phyloP scores from a whole-genome alignment of 2,888 invertebrate genomes.

The Erebia ligea region DNA sequence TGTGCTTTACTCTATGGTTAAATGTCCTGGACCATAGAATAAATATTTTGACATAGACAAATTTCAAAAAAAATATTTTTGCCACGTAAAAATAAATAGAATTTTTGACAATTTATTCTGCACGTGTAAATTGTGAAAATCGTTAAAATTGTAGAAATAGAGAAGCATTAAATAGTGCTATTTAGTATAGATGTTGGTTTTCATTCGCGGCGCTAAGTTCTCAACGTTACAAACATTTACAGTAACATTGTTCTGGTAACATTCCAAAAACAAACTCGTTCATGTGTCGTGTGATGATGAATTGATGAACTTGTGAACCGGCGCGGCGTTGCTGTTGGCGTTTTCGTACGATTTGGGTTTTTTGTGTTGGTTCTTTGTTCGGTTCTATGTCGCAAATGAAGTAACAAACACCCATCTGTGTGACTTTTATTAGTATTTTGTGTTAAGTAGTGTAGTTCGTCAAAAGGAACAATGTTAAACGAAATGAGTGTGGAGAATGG shows the following conservation, averaged over 20 bases:
- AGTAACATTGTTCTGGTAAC: constrained; percentile 64
- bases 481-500: constrained; percentile 79
- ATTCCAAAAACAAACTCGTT: constrained; percentile 67
- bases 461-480: constrained; percentile 74
- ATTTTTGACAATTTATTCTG: constrained; percentile 37
- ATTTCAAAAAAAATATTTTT: constrained; percentile 26
- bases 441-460: constrained; percentile 77
- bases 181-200: not conserved
- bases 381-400: constrained; percentile 74
- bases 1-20: not conserved
- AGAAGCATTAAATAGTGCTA: not conserved
- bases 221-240: not conserved
- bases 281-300: constrained; percentile 64
- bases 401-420: constrained; percentile 66
- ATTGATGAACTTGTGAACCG: constrained; percentile 82
- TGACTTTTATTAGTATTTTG: constrained; percentile 73
- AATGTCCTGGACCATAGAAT: not conserved
- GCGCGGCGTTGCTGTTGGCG: constrained; percentile 79
- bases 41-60: constrained; percentile 21
- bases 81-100: constrained; percentile 37
- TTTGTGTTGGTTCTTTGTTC: constrained; percentile 79
- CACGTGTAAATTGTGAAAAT: constrained; percentile 21
- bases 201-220: not conserved
- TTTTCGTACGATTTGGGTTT: constrained; percentile 71
- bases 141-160: not conserved